Evolutionary conservation across 2,888 invertebrate genomes (phyloP).

Genomic region (Caenorhabditis drosophilae): DNA sequence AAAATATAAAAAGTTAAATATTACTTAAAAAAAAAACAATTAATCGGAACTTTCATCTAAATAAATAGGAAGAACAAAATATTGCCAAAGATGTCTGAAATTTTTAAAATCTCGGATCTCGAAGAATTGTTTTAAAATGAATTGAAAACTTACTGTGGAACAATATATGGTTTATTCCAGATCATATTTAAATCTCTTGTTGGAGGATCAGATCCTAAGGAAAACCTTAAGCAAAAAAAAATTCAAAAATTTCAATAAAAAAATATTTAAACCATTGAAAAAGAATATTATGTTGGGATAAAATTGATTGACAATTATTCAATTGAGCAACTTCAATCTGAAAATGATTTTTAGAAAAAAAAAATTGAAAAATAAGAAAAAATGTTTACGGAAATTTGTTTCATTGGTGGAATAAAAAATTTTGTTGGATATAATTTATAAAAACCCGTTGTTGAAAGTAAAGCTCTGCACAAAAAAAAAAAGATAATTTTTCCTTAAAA

Average conservation of each 20-base stretch:
- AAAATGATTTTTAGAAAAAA: background rate
- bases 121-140: background rate
- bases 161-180: conserved; percentile 24
- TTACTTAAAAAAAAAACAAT: too few species aligned
- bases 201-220: conserved; percentile 12
- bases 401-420: conserved; percentile 31
- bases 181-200: conserved; percentile 12
- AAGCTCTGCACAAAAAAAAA: conserved; percentile 8
- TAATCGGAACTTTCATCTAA: conserved; percentile 12
- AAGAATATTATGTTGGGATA: background rate
- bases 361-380: too few species aligned
- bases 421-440: conserved; percentile 32
- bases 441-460: conserved; percentile 31
- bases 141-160: conserved; percentile 8
- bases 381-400: conserved; percentile 28
- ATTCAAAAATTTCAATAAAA: too few species aligned
- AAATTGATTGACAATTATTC: conserved; percentile 8
- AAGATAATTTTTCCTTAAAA: too few species aligned
- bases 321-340: conserved; percentile 26
- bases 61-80: conserved; percentile 31
- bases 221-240: conserved; percentile 11
- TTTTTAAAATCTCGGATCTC: background rate
- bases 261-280: background rate
- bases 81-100: conserved; percentile 18
- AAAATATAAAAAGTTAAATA: too few species aligned